Conservation (phyloP, 2,888 invertebrate genomes). For the Anthophora plumipes region DNA sequence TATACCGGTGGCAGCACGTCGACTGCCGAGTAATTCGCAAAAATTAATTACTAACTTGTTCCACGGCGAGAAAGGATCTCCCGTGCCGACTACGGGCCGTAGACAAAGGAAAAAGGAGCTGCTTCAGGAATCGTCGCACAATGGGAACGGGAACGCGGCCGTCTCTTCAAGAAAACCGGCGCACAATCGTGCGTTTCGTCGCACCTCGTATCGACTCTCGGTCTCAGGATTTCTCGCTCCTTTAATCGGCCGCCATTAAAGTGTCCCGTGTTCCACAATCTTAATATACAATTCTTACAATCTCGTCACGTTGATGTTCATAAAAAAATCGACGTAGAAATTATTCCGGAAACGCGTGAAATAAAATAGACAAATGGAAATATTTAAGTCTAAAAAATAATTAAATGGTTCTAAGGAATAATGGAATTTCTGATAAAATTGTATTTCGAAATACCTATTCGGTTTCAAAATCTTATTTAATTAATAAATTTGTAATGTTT, state of each 20-base stretch:
- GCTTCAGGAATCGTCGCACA: conserved; percentile 77
- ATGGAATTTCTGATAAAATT: too few relatives aligned
- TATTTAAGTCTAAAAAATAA: too few relatives aligned
- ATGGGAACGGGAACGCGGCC: conserved; percentile 66
- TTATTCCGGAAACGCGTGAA: neutral
- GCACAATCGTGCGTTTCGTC: conserved; percentile 42
- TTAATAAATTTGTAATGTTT: too few relatives aligned
- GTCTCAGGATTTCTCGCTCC: conserved; percentile 4
- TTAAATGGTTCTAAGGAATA: too few relatives aligned
- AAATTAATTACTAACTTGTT: conserved; percentile 83
- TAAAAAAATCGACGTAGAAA: neutral
- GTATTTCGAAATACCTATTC: too few relatives aligned
- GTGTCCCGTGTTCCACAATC: neutral
- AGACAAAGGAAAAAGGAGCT: conserved; percentile 77
- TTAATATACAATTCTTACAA: neutral
- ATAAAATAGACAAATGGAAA: neutral
- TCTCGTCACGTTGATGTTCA: too few relatives aligned
- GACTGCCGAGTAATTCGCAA: conserved; percentile 82
- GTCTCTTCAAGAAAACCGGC: conserved; percentile 56
- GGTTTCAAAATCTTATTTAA: too few relatives aligned
- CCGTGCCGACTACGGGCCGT: conserved; percentile 70
- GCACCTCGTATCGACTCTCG: conserved; percentile 43
- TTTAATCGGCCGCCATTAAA: conserved; percentile 17
- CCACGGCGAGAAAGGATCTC: conserved; percentile 75
- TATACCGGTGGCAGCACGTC: conserved; percentile 78